Evolutionary conservation across 1,140 invertebrate species (phyloP).

Genomic region (Ridgeia piscesae): DNA sequence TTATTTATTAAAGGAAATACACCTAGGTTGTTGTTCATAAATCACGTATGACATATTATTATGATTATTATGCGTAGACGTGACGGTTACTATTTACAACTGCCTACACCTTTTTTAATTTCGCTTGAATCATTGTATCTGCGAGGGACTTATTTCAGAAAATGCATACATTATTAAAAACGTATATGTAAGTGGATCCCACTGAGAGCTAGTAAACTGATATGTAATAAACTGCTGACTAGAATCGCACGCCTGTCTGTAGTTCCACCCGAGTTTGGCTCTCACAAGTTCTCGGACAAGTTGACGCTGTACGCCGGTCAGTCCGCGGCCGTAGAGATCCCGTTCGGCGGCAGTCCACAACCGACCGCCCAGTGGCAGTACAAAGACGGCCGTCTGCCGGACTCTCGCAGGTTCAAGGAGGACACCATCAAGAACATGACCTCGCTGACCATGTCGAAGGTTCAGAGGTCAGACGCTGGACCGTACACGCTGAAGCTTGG

Average conservation of each 20-base stretch:
- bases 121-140: not conserved
- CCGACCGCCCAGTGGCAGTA: constrained; percentile 88
- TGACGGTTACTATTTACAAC: not conserved
- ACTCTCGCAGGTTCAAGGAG: constrained; percentile 73
- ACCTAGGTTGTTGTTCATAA: not conserved
- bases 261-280: constrained; percentile 22
- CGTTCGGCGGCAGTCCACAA: constrained; percentile 92
- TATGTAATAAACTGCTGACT: not conserved
- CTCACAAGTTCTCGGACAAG: constrained; percentile 27
- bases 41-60: not conserved
- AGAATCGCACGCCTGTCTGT: not conserved
- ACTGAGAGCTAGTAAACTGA: not conserved
- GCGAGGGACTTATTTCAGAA: too few relatives aligned
- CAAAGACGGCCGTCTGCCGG: constrained; percentile 81
- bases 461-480: constrained; percentile 87
- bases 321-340: constrained; percentile 75
- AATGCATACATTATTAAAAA: not conserved
- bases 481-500: constrained; percentile 91
- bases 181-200: not conserved
- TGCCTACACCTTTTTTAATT: not conserved
- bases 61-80: not conserved
- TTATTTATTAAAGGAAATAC: not conserved
- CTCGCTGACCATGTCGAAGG: constrained; percentile 83
- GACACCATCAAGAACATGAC: constrained; percentile 30
- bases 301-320: constrained; percentile 31